phyloP scores from a whole-genome alignment of 2,113 vertebrate species.

The Platichthys flesus region DNA sequence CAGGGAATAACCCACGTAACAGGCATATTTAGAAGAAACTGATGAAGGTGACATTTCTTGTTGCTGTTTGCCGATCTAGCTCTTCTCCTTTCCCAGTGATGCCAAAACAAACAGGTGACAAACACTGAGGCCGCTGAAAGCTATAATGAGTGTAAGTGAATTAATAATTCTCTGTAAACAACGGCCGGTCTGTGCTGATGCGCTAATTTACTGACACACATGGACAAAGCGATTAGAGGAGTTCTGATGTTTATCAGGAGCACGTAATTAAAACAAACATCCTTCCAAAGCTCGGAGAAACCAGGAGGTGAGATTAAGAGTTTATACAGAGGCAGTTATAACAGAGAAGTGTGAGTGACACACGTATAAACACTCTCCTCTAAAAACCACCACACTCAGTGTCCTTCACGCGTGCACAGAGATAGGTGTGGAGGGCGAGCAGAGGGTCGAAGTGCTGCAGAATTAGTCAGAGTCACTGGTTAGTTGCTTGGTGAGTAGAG shows the following conservation, averaged over 20 bases:
- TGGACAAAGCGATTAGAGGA: no score
- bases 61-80: no score
- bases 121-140: not conserved
- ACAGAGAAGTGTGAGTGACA: constrained; percentile 22
- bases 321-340: constrained; percentile 49
- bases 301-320: constrained; percentile 26
- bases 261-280: constrained; percentile 29
- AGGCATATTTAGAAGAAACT: no score
- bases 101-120: not conserved
- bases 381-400: constrained; percentile 29
- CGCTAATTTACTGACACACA: constrained; percentile 5
- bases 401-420: constrained; percentile 8
- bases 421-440: constrained; percentile 13
- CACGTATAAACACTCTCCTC: constrained; percentile 7
- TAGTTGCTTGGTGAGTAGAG: constrained; percentile 58
- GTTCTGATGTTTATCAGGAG: no score
- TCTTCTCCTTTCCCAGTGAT: not conserved
- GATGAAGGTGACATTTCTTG: no score
- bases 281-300: constrained; percentile 20
- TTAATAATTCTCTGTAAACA: not conserved
- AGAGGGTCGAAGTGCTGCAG: constrained; percentile 33
- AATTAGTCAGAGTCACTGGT: constrained; percentile 53
- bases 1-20: no score
- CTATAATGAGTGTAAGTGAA: not conserved
- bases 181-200: not conserved